Percentiles rank a stretch among this genome's conserved stretches.
phyloP scores from a whole-genome alignment of 2,797 vertebrate species.

The Hippoglossus hippoglossus region DNA sequence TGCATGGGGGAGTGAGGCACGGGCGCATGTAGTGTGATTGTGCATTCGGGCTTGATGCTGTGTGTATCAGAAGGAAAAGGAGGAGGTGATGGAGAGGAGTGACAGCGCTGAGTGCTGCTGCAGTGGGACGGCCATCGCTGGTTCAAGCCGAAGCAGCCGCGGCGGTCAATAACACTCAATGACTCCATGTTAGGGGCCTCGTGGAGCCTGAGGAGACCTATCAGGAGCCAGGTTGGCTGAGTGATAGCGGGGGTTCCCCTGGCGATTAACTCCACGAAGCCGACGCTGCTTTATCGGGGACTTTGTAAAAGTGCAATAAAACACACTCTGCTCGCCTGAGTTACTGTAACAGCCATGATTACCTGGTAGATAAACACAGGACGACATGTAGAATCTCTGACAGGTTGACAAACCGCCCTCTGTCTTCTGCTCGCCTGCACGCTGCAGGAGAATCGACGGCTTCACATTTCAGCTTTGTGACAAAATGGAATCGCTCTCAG shows the following conservation, averaged over 20 bases:
- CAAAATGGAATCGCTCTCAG: background rate
- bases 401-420: background rate
- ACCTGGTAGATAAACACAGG: conserved; percentile 20
- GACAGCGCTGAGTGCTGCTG: conserved; percentile 50
- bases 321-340: conserved; percentile 13
- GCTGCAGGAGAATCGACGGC: background rate
- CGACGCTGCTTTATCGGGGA: conserved; percentile 17
- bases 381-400: conserved; percentile 1
- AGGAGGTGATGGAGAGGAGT: conserved; percentile 18
- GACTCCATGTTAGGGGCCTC: conserved; percentile 30
- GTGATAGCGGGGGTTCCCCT: conserved; percentile 23
- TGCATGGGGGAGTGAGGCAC: conserved; percentile 21
- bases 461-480: background rate
- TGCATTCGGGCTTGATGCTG: conserved; percentile 41
- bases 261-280: conserved; percentile 39
- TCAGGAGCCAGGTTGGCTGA: conserved; percentile 42
- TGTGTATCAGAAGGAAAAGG: conserved; percentile 18
- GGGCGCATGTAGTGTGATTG: conserved; percentile 32
- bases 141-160: conserved; percentile 38
- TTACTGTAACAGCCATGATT: conserved; percentile 23
- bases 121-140: conserved; percentile 36
- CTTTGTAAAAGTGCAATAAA: conserved; percentile 29
- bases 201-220: conserved; percentile 37
- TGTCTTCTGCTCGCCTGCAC: background rate
- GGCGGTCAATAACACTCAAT: conserved; percentile 52